Conservation (phyloP, 2,888 invertebrate species). For the Phortica magna region DNA sequence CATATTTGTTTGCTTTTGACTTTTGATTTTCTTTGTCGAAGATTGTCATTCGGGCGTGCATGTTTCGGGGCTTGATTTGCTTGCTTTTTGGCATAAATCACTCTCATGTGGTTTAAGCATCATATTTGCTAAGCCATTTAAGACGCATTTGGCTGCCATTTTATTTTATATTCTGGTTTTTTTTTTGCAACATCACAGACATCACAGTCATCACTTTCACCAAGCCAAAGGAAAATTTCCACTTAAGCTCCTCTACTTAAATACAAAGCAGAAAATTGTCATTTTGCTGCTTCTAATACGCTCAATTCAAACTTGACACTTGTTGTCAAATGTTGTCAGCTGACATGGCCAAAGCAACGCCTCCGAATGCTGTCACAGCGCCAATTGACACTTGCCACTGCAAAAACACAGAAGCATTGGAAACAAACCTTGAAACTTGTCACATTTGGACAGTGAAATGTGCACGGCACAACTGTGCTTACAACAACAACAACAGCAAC, state of each 20-base stretch:
- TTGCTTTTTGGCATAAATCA: slow-evolving; percentile 19
- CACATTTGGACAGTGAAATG: slow-evolving; percentile 30
- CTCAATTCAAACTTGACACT: slow-evolving; percentile 57
- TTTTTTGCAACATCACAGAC: not conserved
- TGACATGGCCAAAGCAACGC: slow-evolving; percentile 58
- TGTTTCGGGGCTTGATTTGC: slow-evolving; percentile 40
- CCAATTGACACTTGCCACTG: slow-evolving; percentile 64
- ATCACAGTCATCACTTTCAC: too few species aligned
- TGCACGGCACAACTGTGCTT: slow-evolving; percentile 17
- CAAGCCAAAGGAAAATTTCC: not conserved
- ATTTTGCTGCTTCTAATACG: not conserved
- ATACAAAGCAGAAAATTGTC: not conserved
- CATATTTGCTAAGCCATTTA: slow-evolving; percentile 16
- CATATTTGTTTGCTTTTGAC: slow-evolving; percentile 57
- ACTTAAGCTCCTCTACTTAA: not conserved
- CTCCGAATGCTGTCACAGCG: slow-evolving; percentile 38
- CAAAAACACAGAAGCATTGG: slow-evolving; percentile 30
- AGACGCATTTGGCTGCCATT: slow-evolving; percentile 5
- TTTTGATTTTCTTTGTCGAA: slow-evolving; percentile 57
- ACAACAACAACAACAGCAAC: slow-evolving; percentile 60
- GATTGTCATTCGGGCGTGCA: slow-evolving; percentile 20
- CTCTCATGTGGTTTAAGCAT: slow-evolving; percentile 6
- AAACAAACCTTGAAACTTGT: slow-evolving; percentile 61
- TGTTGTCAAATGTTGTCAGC: slow-evolving; percentile 60
- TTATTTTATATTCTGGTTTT: not conserved